Evolutionary conservation across 2,797 vertebrate species (phyloP).

Genomic region (Lutjanus argentimaculatus): DNA sequence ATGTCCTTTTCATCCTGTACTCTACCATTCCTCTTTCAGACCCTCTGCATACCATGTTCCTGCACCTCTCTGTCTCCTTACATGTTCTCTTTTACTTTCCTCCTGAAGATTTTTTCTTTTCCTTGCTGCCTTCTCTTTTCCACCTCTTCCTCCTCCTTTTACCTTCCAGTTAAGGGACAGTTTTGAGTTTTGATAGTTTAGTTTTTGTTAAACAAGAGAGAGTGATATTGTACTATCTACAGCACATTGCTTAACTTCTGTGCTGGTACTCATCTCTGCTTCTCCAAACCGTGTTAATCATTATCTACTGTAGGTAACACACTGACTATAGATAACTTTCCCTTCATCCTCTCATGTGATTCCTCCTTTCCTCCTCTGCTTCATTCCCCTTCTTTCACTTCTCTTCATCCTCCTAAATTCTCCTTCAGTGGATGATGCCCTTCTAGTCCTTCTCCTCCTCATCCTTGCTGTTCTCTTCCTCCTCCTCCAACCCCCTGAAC

Average conservation of each 20-base stretch:
- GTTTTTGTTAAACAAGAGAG: too few species aligned
- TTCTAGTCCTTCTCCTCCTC: constrained; percentile 3
- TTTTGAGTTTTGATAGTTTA: too few species aligned
- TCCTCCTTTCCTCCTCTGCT: background rate
- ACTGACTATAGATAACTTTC: too few species aligned
- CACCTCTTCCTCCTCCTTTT: background rate
- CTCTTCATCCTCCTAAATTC: background rate
- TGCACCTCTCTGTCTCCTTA: background rate
- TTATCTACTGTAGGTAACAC: too few species aligned
- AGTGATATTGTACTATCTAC: too few species aligned
- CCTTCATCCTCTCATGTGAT: too few species aligned
- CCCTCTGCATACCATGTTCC: background rate
- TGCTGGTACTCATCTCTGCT: too few species aligned
- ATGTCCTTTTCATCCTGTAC: background rate
- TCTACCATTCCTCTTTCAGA: background rate
- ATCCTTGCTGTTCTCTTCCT: background rate
- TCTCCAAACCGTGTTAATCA: too few species aligned
- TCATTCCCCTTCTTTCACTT: background rate
- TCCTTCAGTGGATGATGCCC: background rate
- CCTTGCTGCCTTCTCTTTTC: too few species aligned
- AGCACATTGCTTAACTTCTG: too few species aligned
- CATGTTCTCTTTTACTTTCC: background rate
- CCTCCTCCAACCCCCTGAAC: constrained; percentile 2
- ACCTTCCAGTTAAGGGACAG: background rate
- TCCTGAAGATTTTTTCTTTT: background rate